A percentile compares a stretch with the other conserved stretches of the same genome.
phyloP scores from a whole-genome alignment of 2,113 vertebrate species.

The Pachyramphus minor region DNA sequence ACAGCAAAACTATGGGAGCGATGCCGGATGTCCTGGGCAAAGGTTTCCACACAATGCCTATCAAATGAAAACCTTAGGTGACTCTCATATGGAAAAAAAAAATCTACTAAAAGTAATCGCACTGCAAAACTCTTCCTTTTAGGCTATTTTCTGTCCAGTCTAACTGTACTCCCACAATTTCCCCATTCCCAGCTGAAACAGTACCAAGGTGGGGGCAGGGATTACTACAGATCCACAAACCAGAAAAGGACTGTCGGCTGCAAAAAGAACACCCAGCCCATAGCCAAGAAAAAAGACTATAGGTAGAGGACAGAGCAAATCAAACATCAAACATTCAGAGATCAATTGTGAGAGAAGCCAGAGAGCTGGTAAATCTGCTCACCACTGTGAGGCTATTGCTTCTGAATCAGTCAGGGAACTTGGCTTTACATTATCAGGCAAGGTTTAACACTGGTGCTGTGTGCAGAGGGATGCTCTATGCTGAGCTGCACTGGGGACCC shows the following conservation, averaged over 20 bases:
- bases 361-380: background rate
- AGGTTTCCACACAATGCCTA: background rate
- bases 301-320: background rate
- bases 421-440: background rate
- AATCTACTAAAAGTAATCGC: background rate
- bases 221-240: background rate
- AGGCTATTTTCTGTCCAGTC: background rate
- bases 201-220: background rate
- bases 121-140: background rate
- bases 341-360: background rate
- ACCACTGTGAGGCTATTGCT: background rate
- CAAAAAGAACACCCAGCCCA: background rate
- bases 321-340: background rate
- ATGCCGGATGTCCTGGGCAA: background rate
- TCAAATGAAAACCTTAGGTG: background rate
- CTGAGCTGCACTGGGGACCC: background rate
- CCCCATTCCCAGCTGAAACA: background rate
- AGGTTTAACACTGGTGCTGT: background rate
- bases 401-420: background rate
- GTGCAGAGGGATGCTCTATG: background rate
- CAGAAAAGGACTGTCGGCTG: accelerated
- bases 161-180: background rate
- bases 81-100: background rate
- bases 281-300: background rate
- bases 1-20: background rate